A percentile compares a stretch with the other conserved stretches of the same genome.
Conservation (phyloP, 2,888 invertebrate genomes). For the Leptinotarsa haldemani region DNA sequence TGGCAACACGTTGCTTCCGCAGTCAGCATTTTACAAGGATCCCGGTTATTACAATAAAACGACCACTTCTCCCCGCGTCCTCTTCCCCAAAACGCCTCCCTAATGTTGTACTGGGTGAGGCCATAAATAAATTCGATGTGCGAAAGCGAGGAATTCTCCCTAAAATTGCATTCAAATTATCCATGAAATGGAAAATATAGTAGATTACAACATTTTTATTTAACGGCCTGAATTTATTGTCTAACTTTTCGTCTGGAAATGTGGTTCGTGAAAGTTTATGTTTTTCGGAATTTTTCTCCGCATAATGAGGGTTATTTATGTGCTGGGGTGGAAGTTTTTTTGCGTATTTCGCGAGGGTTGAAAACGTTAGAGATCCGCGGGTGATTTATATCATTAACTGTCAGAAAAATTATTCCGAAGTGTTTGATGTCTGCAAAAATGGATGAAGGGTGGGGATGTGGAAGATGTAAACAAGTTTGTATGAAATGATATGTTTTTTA, state of each 20-base stretch:
- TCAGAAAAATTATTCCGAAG: not conserved
- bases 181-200: slow-evolving; percentile 58
- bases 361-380: not conserved
- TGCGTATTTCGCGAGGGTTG: slow-evolving; percentile 8
- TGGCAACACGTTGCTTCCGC: slow-evolving; percentile 59
- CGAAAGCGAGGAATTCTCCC: slow-evolving; percentile 57
- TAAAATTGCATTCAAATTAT: slow-evolving; percentile 56
- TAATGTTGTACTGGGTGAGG: slow-evolving; percentile 57
- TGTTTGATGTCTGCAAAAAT: not conserved
- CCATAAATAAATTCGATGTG: slow-evolving; percentile 61
- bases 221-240: slow-evolving; percentile 56
- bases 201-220: slow-evolving; percentile 58
- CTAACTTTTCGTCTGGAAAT: slow-evolving; percentile 53
- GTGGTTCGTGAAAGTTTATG: slow-evolving; percentile 52
- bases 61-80: slow-evolving; percentile 45
- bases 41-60: slow-evolving; percentile 62
- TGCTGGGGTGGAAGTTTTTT: slow-evolving; percentile 34
- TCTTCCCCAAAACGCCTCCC: slow-evolving; percentile 56
- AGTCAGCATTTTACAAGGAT: slow-evolving; percentile 59
- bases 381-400: not conserved
- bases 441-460: not conserved
- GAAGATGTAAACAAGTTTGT: not conserved
- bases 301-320: slow-evolving; percentile 40
- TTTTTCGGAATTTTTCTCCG: slow-evolving; percentile 43
- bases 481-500: no score